phyloP scores from a whole-genome alignment of 2,888 invertebrate genomes.

The Campoplex nolae region DNA sequence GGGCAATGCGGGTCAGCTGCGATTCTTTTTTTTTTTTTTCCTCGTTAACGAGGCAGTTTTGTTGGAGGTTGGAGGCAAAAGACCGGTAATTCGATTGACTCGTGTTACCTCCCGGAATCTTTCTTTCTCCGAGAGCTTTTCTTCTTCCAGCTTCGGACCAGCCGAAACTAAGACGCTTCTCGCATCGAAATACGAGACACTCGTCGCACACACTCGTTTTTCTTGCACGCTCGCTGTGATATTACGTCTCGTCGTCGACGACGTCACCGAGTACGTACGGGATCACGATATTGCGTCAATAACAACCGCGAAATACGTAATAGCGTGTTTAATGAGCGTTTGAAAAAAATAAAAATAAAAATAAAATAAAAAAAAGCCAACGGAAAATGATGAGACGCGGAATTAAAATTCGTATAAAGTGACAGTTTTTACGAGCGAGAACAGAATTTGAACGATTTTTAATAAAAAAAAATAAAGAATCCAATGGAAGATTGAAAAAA shows the following conservation, averaged over 20 bases:
- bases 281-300: slow-evolving; percentile 20
- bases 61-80: neutral
- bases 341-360: neutral
- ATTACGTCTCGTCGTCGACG: slow-evolving; percentile 1
- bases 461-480: neutral
- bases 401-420: neutral
- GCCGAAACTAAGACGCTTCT: neutral
- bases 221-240: neutral
- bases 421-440: too few species aligned
- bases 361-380: neutral
- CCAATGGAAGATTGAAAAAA: neutral
- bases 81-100: neutral
- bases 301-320: neutral
- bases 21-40: neutral
- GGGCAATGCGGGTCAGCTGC: neutral
- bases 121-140: neutral
- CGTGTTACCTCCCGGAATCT: neutral
- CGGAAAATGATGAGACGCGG: neutral
- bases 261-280: slow-evolving; percentile 6
- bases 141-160: neutral
- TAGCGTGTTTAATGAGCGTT: neutral
- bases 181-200: slow-evolving; percentile 7
- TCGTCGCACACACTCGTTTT: neutral
- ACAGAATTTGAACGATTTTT: neutral
- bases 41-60: neutral